phyloP scores from a whole-genome alignment of 2,113 vertebrate genomes.

The Mormyrus iriodes region DNA sequence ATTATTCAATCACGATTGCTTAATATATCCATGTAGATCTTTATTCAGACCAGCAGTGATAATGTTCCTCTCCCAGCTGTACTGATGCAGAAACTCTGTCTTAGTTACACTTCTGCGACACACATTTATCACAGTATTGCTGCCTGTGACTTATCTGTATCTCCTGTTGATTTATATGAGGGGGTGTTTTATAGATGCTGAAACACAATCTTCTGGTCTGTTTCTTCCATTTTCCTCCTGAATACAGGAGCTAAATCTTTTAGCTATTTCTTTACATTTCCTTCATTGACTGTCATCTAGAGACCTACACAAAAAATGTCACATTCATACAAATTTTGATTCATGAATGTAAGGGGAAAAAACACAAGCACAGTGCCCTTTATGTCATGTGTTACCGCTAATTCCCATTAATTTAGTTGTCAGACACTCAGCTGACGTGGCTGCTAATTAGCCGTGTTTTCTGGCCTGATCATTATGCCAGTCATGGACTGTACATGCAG shows the following conservation, averaged over 20 bases:
- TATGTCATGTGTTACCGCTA: background rate
- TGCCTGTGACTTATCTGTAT: background rate
- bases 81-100: background rate
- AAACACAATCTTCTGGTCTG: background rate
- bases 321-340: background rate
- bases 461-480: slow-evolving; percentile 31
- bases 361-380: background rate
- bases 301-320: background rate
- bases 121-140: background rate
- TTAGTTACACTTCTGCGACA: background rate
- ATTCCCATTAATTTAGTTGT: slow-evolving; percentile 33
- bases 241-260: background rate
- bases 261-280: background rate
- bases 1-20: background rate
- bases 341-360: background rate
- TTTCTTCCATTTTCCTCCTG: background rate
- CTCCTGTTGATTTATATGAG: background rate
- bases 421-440: slow-evolving; percentile 24
- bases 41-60: slow-evolving; percentile 7
- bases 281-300: background rate
- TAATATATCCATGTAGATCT: background rate
- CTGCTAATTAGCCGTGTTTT: slow-evolving; percentile 39
- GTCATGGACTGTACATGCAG: slow-evolving; percentile 10
- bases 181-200: background rate
- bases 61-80: background rate